Evolutionary conservation across 1,140 invertebrate species (phyloP), one percentile per base, ranked within the genome.

Genomic region (Nixonia krombeini): DNA sequence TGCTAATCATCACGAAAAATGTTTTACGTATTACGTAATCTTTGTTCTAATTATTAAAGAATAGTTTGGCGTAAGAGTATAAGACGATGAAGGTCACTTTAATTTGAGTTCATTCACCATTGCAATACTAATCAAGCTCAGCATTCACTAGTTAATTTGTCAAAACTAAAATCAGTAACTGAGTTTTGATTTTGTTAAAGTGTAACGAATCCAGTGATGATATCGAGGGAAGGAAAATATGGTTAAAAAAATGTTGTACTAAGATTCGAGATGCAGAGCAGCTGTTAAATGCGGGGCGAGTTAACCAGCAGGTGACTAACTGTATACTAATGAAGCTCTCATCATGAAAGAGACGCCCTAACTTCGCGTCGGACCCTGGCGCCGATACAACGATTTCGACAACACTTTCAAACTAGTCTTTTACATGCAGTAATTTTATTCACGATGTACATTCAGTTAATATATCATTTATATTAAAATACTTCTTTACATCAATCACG

Each of bases 291-390:
- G 70, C 53, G 66, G 47, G 66, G 57, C 59, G 55, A 51, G 16
- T 59, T 41, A 62, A 53, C 58, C 62, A 64, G 63, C 49, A 71
- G 67, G 66, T 70, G 70, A 78, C 74, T 78, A 78, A 75, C 79
- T 78, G 63, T 64, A 68, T 49, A 58, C 62, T 82, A 82, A 82
- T 82, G 73, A 72, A 66, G 71, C 80, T 74, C 18, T 59, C 61
- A 61, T 72, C 73, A 58, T 77, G 72, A 78, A 79, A 81, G 71
- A 67, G 68, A 61, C 59, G 71, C 72, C 70, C 76, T 76, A 67
- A 81, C 71, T 73, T 80, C 66, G 68, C 78, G 78, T 75, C 59
- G 75, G n/a, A n/a, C n/a, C 44, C 63, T 72, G 72, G 65, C 70
- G 50, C 51, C 55, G 35, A 37, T 47, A 35, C 47, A 66, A 72